A percentile compares a stretch with the other conserved stretches of the same genome.
phyloP scores from a whole-genome alignment of 1,140 invertebrate species.

The Caenorhabditis tropicalis region DNA sequence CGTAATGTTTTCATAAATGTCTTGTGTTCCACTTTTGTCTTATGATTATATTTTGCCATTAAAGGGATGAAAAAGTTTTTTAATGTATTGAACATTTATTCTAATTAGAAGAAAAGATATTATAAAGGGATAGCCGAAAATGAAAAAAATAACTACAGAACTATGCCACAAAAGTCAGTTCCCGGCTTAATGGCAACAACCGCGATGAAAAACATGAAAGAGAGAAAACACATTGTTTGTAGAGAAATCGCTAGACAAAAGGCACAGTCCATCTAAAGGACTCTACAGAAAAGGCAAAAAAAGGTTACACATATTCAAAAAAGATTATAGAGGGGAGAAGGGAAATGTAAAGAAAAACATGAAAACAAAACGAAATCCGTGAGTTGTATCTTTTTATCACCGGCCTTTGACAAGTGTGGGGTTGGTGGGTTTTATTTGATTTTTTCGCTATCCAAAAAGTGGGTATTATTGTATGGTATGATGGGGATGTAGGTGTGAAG shows the following conservation, averaged over 20 bases:
- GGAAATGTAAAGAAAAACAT: neutral
- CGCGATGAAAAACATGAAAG: neutral
- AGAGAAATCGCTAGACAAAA: constrained; percentile 15
- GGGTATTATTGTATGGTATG: neutral
- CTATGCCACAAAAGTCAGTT: constrained; percentile 38
- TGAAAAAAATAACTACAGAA: neutral
- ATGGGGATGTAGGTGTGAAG: neutral
- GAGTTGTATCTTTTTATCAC: constrained; percentile 43
- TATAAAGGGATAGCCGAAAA: neutral
- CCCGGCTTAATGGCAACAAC: constrained; percentile 37
- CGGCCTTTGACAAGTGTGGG: constrained; percentile 40
- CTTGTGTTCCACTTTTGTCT: neutral
- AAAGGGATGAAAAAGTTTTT: neutral
- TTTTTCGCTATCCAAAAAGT: constrained; percentile 41
- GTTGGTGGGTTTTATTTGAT: constrained; percentile 35
- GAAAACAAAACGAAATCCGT: constrained; percentile 15
- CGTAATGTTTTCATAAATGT: neutral
- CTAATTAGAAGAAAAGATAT: neutral
- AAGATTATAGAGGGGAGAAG: neutral
- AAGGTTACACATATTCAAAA: constrained; percentile 5
- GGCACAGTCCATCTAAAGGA: constrained; percentile 15
- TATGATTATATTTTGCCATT: neutral
- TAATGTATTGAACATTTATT: constrained; percentile 23
- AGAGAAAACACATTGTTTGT: neutral
- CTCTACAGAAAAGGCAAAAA: neutral